These are phyloP conservation scores for Harpalus rubripes DNA, from an alignment of 2,888 invertebrate species.

Conservation along the genomic window DNA sequence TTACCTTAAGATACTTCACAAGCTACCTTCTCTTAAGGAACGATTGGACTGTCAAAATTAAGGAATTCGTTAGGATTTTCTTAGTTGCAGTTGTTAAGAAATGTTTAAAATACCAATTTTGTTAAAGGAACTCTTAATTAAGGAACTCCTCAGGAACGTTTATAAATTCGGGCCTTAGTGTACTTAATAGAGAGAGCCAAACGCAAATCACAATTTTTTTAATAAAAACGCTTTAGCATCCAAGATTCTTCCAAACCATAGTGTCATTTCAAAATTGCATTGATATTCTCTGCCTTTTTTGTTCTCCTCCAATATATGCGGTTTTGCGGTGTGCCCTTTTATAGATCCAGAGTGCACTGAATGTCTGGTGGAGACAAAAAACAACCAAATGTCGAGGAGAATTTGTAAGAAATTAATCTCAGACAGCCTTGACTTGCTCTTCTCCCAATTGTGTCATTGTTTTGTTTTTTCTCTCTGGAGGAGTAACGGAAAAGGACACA, in stretches of 20 bases:
- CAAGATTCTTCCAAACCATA: not conserved
- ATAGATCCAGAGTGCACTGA: constrained; percentile 35
- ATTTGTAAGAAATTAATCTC: constrained; percentile 54
- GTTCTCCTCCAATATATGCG: not conserved
- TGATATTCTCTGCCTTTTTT: not conserved
- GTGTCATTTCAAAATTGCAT: not conserved
- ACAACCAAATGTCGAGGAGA: constrained; percentile 44
- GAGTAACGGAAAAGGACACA: constrained; percentile 5
- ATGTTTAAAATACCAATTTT: too few species aligned
- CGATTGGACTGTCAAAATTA: too few species aligned
- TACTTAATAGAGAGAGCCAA: too few species aligned
- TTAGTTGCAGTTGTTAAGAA: too few species aligned
- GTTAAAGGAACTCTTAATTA: too few species aligned
- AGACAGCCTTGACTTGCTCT: constrained; percentile 37
- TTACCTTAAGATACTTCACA: too few species aligned
- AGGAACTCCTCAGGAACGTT: too few species aligned
- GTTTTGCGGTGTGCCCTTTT: constrained; percentile 36
- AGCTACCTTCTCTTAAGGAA: too few species aligned
- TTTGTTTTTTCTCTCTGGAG: constrained; percentile 18
- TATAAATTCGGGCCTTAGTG: too few species aligned
- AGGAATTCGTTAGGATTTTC: too few species aligned
- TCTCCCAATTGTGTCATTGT: constrained; percentile 49
- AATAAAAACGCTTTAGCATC: too few species aligned
- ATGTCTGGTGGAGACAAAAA: constrained; percentile 11
- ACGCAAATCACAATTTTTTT: too few species aligned